Conservation (phyloP, 2,113 vertebrate genomes). For the Lepisosteus osseus region DNA sequence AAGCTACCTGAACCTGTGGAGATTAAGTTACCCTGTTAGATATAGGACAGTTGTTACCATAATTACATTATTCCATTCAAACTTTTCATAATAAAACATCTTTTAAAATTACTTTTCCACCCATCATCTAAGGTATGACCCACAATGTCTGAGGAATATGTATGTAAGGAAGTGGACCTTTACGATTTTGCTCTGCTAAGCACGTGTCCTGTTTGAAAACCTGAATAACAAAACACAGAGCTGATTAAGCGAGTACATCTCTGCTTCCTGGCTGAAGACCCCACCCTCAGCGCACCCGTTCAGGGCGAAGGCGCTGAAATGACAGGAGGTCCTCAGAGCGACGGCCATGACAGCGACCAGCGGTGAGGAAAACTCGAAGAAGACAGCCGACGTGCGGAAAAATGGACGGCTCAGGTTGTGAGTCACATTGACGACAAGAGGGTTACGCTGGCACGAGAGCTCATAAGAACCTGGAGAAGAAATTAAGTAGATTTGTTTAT, state of each 20-base stretch:
- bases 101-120: no score
- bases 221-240: no score
- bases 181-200: no score
- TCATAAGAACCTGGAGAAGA: slow-evolving; percentile 67
- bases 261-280: slow-evolving; percentile 58
- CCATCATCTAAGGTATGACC: no score
- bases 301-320: slow-evolving; percentile 60
- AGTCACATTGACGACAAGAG: slow-evolving; percentile 74
- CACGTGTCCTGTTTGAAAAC: no score
- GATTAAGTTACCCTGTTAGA: no score
- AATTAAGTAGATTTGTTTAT: not conserved
- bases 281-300: slow-evolving; percentile 70
- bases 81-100: no score
- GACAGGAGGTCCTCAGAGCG: slow-evolving; percentile 73
- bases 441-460: slow-evolving; percentile 83
- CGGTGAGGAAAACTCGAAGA: slow-evolving; percentile 81
- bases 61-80: no score
- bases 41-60: no score
- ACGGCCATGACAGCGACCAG: slow-evolving; percentile 79
- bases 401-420: slow-evolving; percentile 54
- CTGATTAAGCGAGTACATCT: slow-evolving; percentile 47
- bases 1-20: no score
- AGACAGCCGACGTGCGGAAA: slow-evolving; percentile 55
- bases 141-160: no score
- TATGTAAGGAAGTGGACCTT: no score